A percentile compares a stretch with the other conserved stretches of the same genome.
These are phyloP conservation scores for Luidia sarsii DNA, from an alignment of 53 echinoderm and acorn worm species.

Conservation along the genomic window DNA sequence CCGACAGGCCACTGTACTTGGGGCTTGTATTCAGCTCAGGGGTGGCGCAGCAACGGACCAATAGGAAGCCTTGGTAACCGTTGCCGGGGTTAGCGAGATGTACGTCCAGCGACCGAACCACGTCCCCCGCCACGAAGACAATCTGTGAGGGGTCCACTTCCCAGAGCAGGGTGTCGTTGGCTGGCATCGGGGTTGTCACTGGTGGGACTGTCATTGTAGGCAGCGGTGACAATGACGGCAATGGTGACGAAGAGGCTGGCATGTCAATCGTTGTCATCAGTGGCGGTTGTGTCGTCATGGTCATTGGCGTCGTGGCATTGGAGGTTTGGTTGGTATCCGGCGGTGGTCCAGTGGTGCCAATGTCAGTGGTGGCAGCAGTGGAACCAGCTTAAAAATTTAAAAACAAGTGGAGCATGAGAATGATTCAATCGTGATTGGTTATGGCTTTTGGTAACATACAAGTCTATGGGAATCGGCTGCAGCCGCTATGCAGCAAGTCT, in stretches of 20 bases:
- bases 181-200: not conserved
- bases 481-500: no score
- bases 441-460: no score
- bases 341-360: no score
- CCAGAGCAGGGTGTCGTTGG: conserved; percentile 52
- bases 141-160: conserved; percentile 58
- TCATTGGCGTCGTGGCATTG: not conserved
- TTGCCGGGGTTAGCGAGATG: conserved; percentile 33
- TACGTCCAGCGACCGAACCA: conserved; percentile 54
- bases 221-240: no score
- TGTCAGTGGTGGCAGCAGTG: no score
- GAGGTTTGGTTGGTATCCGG: not conserved
- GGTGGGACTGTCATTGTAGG: conserved; percentile 17
- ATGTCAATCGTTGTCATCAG: not conserved
- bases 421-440: not conserved
- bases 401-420: not conserved
- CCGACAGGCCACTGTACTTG: conserved; percentile 74
- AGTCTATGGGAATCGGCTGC: no score
- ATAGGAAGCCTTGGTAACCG: conserved; percentile 59
- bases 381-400: not conserved
- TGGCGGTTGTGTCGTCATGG: conserved; percentile 2
- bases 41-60: conserved; percentile 86
- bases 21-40: conserved; percentile 76
- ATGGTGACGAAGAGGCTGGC: no score
- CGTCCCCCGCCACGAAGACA: conserved; percentile 73